Evolutionary conservation across 1,140 invertebrate species (phyloP).

Genomic region (Lepidurus packardi): DNA sequence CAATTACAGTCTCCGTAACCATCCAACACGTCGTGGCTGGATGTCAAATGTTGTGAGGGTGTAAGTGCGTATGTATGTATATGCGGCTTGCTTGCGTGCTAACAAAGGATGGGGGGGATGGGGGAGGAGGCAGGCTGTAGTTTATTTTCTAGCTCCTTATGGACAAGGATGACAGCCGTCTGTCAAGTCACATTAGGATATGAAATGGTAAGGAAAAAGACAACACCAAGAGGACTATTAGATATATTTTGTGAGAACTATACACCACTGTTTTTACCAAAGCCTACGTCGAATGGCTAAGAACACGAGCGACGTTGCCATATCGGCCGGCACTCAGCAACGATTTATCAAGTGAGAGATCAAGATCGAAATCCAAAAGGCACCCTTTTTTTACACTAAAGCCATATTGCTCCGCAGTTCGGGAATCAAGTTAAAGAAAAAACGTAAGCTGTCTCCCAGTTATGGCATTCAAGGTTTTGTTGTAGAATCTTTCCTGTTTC

Average conservation of each 20-base stretch:
- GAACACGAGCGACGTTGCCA: neutral
- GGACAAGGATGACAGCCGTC: neutral
- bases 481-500: neutral
- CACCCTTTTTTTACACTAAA: neutral
- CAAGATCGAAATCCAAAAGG: neutral
- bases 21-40: neutral
- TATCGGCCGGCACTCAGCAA: constrained; percentile 3
- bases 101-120: neutral
- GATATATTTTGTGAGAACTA: constrained; percentile 4
- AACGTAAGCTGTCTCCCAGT: neutral
- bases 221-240: neutral
- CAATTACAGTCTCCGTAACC: neutral
- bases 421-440: neutral
- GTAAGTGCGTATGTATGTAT: neutral
- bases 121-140: neutral
- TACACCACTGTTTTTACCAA: neutral
- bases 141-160: neutral
- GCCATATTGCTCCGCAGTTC: neutral
- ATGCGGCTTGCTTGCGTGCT: neutral
- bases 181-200: constrained; percentile 1
- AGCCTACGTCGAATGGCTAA: neutral
- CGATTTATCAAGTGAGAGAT: constrained; percentile 13
- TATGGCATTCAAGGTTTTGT: constrained; percentile 8
- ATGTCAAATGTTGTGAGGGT: neutral
- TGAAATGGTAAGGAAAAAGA: neutral